Evolutionary conservation across 2,113 vertebrate species (phyloP).

Genomic region (Epinephelus fuscoguttatus): DNA sequence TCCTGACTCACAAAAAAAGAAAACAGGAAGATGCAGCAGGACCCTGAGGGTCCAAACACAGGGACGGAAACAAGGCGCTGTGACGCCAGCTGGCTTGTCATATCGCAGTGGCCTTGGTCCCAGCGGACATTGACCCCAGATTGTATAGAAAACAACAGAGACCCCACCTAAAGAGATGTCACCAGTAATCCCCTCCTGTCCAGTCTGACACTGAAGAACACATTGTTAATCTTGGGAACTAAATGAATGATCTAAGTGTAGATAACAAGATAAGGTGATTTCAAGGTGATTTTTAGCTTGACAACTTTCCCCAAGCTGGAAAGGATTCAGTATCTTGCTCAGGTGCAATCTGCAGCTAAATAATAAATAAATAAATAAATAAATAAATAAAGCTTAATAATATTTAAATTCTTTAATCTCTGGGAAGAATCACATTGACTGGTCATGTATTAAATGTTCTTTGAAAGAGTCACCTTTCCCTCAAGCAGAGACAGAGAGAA

Average conservation of each 20-base stretch:
- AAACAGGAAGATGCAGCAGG: constrained; percentile 11
- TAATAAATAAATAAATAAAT: too few species aligned
- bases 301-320: not conserved
- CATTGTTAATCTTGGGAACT: not conserved
- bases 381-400: too few species aligned
- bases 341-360: not conserved
- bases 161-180: constrained; percentile 19
- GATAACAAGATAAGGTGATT: not conserved
- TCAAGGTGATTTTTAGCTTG: not conserved
- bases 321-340: not conserved
- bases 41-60: not conserved
- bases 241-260: not conserved
- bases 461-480: constrained; percentile 19
- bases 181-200: constrained; percentile 11
- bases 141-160: constrained; percentile 46
- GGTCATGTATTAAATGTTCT: not conserved
- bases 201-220: not conserved
- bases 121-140: constrained; percentile 41
- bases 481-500: not conserved
- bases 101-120: constrained; percentile 46
- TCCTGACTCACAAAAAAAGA: not conserved
- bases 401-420: not conserved
- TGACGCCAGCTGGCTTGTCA: constrained; percentile 28
- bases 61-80: constrained; percentile 2
- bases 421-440: not conserved